phyloP scores from a whole-genome alignment of 2,888 invertebrate genomes.

The Azorinus chamasolen region DNA sequence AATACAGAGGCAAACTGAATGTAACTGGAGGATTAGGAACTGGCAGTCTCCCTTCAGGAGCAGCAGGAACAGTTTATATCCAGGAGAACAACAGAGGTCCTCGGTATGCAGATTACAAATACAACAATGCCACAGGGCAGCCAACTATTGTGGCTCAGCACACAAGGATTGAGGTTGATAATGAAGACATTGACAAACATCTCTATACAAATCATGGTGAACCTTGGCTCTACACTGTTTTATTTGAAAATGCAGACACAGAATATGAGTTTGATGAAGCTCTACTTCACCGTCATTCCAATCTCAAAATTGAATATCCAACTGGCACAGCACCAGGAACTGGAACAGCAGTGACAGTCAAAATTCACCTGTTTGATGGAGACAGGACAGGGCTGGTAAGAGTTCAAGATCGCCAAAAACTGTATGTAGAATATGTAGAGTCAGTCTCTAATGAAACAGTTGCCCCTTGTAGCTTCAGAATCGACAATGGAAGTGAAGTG shows the following conservation, averaged over 20 bases:
- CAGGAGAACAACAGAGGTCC: conserved; percentile 78
- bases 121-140: conserved; percentile 58
- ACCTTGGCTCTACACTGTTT: conserved; percentile 76
- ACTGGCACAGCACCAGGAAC: conserved; percentile 16
- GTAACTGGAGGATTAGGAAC: conserved; percentile 71
- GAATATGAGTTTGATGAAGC: conserved; percentile 78
- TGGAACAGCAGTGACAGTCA: conserved; percentile 57
- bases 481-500: conserved; percentile 71
- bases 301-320: conserved; percentile 73
- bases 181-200: conserved; percentile 71
- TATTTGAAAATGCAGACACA: conserved; percentile 65
- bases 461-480: conserved; percentile 76
- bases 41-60: conserved; percentile 71
- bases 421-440: conserved; percentile 76
- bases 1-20: conserved; percentile 69
- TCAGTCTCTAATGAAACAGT: conserved; percentile 74
- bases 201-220: conserved; percentile 71
- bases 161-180: conserved; percentile 71
- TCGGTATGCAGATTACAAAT: conserved; percentile 79
- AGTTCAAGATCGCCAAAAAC: conserved; percentile 67
- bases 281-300: conserved; percentile 71
- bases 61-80: conserved; percentile 78
- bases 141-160: conserved; percentile 60
- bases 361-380: conserved; percentile 72
- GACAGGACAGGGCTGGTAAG: conserved; percentile 76